Evolutionary conservation across 2,113 vertebrate genomes (phyloP).

Genomic region (Eira barbara): DNA sequence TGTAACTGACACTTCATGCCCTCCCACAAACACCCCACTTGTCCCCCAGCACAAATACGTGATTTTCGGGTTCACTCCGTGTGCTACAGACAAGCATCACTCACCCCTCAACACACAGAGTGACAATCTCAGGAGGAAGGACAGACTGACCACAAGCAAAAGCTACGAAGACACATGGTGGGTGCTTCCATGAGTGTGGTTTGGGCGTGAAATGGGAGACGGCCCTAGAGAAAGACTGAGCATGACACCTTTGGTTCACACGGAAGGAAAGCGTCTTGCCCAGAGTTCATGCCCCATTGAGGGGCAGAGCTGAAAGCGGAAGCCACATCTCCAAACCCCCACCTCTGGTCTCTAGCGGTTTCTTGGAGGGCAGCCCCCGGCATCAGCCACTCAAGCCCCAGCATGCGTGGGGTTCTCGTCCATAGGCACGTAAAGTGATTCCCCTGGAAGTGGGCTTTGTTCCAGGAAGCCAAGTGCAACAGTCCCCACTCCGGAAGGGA

Average conservation of each 20-base stretch:
- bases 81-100: background rate
- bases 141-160: background rate
- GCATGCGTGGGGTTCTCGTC: fast-evolving
- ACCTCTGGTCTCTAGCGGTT: background rate
- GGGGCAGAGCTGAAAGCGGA: background rate
- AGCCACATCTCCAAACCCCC: background rate
- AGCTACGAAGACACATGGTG: fast-evolving
- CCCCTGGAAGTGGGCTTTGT: background rate
- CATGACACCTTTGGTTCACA: fast-evolving
- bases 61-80: fast-evolving
- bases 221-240: background rate
- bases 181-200: fast-evolving
- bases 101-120: fast-evolving
- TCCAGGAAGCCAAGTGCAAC: fast-evolving
- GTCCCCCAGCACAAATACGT: fast-evolving
- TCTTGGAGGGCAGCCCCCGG: fast-evolving
- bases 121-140: fast-evolving
- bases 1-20: background rate
- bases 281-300: fast-evolving
- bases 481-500: background rate
- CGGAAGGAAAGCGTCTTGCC: background rate
- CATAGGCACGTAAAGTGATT: fast-evolving
- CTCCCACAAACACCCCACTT: background rate
- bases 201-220: fast-evolving
- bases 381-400: fast-evolving